A percentile compares a stretch with the other conserved stretches of the same genome.
These are phyloP conservation scores for Gymnorhina tibicen DNA, from an alignment of 2,113 vertebrate genomes.

Conservation along the genomic window DNA sequence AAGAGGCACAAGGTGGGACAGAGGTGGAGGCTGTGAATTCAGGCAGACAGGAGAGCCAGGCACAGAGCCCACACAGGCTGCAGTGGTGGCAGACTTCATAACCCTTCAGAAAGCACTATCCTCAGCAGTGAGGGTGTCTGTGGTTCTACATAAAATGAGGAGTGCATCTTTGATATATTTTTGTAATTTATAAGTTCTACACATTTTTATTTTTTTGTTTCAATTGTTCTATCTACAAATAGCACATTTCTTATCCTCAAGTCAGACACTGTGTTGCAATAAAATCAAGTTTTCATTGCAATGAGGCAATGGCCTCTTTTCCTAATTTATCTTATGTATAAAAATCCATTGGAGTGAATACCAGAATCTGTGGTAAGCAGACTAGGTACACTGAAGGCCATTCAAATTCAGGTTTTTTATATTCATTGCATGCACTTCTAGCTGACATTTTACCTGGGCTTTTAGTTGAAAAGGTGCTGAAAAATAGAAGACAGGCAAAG, in stretches of 20 bases:
- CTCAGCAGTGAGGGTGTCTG: background rate
- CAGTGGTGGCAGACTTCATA: fast-evolving
- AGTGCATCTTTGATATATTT: background rate
- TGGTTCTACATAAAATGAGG: background rate
- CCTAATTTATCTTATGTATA: background rate
- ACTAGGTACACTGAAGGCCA: background rate
- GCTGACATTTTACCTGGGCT: background rate
- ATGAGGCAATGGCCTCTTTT: background rate
- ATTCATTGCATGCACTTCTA: background rate
- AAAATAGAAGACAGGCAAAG: background rate
- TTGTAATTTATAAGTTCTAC: background rate
- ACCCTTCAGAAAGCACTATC: background rate
- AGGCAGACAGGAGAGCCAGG: background rate
- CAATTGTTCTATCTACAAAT: background rate
- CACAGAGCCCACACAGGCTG: background rate
- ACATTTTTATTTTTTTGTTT: background rate
- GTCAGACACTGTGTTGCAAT: background rate
- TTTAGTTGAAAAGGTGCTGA: background rate
- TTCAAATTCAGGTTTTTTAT: background rate
- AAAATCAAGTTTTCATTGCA: background rate
- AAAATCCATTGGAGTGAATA: background rate
- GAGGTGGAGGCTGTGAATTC: background rate
- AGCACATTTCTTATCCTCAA: background rate
- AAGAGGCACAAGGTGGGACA: background rate
- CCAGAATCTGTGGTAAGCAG: background rate